Evolutionary conservation across 2,888 invertebrate genomes (phyloP).

Genomic region (Cataglyphis altisquamis): DNA sequence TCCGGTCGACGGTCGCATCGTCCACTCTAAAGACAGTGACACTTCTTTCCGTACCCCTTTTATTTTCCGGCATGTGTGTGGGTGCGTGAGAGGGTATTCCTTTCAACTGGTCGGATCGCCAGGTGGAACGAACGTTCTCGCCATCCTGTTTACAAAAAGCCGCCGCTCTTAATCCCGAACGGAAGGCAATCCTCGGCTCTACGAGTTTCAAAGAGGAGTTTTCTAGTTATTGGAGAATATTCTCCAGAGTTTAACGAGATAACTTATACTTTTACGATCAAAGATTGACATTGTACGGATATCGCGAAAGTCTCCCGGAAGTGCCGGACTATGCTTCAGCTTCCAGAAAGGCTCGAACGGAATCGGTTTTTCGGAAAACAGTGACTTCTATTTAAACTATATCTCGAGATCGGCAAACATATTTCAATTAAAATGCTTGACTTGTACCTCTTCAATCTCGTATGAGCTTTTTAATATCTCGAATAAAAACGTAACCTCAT

Average conservation of each 20-base stretch:
- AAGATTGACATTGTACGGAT: conserved; percentile 65
- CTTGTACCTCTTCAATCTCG: neutral
- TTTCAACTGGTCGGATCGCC: conserved; percentile 69
- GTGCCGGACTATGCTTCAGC: conserved; percentile 30
- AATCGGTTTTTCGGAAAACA: conserved; percentile 29
- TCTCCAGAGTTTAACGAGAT: conserved; percentile 66
- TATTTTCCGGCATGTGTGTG: conserved; percentile 3
- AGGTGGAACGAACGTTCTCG: conserved; percentile 65
- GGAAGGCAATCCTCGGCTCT: conserved; percentile 27
- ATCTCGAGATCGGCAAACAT: conserved; percentile 11
- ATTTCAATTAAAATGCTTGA: conserved; percentile 50
- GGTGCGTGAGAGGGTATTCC: conserved; percentile 59
- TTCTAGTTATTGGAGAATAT: conserved; percentile 71
- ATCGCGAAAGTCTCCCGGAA: conserved; percentile 39
- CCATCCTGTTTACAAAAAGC: conserved; percentile 62
- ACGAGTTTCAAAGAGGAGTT: conserved; percentile 63
- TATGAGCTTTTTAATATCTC: conserved; percentile 9
- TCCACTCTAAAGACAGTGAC: conserved; percentile 71
- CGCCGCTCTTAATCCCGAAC: conserved; percentile 69
- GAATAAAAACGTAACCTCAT: conserved; percentile 12
- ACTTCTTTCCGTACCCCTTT: conserved; percentile 20
- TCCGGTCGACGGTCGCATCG: conserved; percentile 72
- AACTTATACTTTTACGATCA: conserved; percentile 70
- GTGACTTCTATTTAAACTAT: conserved; percentile 23
- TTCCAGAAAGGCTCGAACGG: conserved; percentile 12